Conservation (phyloP, 2,888 invertebrate genomes). For the Hymenopus coronatus region DNA sequence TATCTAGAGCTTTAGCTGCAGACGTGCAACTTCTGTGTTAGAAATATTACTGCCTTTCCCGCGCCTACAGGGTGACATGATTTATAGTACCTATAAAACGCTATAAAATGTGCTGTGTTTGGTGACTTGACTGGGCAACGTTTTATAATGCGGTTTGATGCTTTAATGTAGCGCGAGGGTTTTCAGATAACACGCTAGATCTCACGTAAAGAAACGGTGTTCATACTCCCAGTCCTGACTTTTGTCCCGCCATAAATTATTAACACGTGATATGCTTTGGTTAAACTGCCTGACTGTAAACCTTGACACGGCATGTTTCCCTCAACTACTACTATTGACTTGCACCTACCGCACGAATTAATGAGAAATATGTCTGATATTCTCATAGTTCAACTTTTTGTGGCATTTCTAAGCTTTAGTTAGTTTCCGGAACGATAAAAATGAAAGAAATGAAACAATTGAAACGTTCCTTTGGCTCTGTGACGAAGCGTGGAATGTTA, state of each 20-base stretch:
- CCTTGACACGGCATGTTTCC: not conserved
- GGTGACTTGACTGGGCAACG: not conserved
- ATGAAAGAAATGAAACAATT: not conserved
- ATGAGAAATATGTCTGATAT: not conserved
- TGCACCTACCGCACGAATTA: not conserved
- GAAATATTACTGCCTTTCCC: not conserved
- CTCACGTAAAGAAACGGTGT: not conserved
- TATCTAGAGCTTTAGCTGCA: not conserved
- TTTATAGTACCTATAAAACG: not conserved
- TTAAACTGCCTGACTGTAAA: not conserved
- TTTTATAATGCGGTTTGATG: not conserved
- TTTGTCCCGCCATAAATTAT: not conserved
- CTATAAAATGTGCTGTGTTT: not conserved
- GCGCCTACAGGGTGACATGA: not conserved
- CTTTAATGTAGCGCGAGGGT: not conserved
- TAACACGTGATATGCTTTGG: not conserved
- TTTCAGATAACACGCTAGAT: not conserved
- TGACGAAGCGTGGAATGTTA: not conserved
- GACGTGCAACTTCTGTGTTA: not conserved
- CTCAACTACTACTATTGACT: not conserved
- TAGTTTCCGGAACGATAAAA: not conserved
- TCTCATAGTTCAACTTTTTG: not conserved
- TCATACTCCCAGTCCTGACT: not conserved
- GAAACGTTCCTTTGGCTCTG: not conserved
- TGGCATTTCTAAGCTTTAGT: not conserved